Evolutionary conservation across 2,888 invertebrate genomes (phyloP), one percentile per base, ranked within the genome.

Genomic region (Steinernema scapterisci): DNA sequence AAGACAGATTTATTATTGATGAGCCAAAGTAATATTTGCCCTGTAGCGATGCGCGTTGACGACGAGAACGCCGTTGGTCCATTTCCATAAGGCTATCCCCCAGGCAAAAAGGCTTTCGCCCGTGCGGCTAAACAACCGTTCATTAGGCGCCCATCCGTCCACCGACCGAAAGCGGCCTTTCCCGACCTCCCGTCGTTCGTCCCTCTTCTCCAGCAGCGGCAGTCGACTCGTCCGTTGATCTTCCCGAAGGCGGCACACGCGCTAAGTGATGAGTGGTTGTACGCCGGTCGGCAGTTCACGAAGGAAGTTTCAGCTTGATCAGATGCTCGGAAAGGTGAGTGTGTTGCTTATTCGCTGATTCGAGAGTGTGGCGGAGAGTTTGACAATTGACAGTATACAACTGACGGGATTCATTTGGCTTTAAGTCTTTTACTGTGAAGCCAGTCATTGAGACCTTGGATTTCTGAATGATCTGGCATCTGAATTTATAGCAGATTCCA

Each of bases 1-100:
- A 63, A 63, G 63, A 63, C 63, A 63, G 63, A 63, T 63, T 63
- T 63, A 63, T 63, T 63, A 63, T 63, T 63, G 63, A 63, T 63
- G 63, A 63, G 63, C 63, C 63, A 63, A 63, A 63, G 63, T 63
- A 63, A 63, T 63, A 63, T 63, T 63, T 63, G 63, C 63, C 63
- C 63, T 63, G 63, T 63, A 63, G 63, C 63, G 27, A 63, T 63
- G 63, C 63, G 38, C 38, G 63, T 31, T 63, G 63, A 31, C 63
- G 63, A 63, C 63, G 63, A 63, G 63, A 63, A 27, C 63, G 63
- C 63, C 63, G 63, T 31, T 31, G 63, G 63, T 25, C 63, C 63
- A 63, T 63, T 63, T 63, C 63, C 63, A 63, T 63, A 63, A 63
- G 63, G 63, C 63, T 63, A 63, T 63, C 63, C 63, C 63, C 63